These are phyloP conservation scores for Nycteola revayana DNA, from an alignment of 2,888 invertebrate genomes.

Conservation along the genomic window DNA sequence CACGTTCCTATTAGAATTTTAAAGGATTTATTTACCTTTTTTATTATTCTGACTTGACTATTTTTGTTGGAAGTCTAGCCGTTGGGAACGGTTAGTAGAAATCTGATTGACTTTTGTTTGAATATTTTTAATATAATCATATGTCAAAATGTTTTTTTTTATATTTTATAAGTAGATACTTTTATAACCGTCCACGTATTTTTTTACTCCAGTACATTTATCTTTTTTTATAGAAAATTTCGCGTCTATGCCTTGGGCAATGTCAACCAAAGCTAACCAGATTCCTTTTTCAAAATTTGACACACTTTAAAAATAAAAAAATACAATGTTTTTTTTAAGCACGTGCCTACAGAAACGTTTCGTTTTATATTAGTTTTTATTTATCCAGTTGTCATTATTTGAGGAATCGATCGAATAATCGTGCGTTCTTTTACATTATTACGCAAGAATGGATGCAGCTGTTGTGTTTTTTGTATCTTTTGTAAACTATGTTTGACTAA, in stretches of 20 bases:
- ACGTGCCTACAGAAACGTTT: slow-evolving; percentile 30
- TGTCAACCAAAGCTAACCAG: no score
- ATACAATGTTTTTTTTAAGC: no score
- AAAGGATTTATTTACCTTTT: slow-evolving; percentile 46
- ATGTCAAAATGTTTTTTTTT: no score
- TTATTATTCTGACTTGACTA: slow-evolving; percentile 26
- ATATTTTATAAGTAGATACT: no score
- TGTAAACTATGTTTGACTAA: slow-evolving; percentile 43
- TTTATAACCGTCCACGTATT: no score
- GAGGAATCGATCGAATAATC: slow-evolving; percentile 49
- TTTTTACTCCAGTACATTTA: no score
- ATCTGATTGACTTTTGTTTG: no score
- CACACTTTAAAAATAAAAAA: slow-evolving; percentile 10
- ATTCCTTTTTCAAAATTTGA: neutral
- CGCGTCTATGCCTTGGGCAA: no score
- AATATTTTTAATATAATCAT: no score
- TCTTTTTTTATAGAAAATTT: no score
- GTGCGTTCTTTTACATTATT: slow-evolving; percentile 44
- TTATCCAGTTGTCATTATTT: slow-evolving; percentile 65
- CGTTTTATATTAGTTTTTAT: slow-evolving; percentile 43
- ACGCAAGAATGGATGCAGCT: slow-evolving; percentile 57
- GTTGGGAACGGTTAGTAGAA: no score
- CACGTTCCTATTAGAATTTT: slow-evolving; percentile 62
- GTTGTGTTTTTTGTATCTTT: slow-evolving; percentile 43
- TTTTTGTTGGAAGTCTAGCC: slow-evolving; percentile 28